Percentiles rank a stretch among this genome's conserved stretches.
These are phyloP conservation scores for Neosalanx taihuensis DNA, from an alignment of 2,797 vertebrate genomes.

Conservation along the genomic window DNA sequence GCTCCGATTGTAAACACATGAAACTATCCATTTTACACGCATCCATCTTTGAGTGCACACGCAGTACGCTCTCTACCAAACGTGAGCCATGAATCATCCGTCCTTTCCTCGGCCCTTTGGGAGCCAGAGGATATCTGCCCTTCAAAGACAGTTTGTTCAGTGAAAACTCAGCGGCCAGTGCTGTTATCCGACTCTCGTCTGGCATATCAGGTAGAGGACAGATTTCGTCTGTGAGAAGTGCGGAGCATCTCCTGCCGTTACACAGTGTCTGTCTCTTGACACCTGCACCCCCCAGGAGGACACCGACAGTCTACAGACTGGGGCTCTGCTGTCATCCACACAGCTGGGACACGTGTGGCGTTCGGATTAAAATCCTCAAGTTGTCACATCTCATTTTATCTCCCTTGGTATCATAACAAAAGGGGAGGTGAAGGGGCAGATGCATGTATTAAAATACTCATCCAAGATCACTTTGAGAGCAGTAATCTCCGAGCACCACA, in stretches of 20 bases:
- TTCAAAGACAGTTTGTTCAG: constrained; percentile 52
- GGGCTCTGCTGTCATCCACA: constrained; percentile 32
- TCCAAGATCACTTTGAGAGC: not conserved
- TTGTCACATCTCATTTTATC: constrained; percentile 35
- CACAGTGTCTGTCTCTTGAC: constrained; percentile 60
- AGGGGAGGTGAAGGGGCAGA: not conserved
- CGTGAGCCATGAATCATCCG: constrained; percentile 49
- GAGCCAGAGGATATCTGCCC: constrained; percentile 41
- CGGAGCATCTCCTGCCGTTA: constrained; percentile 62
- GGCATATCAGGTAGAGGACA: constrained; percentile 65
- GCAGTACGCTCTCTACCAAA: constrained; percentile 28
- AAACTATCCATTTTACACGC: constrained; percentile 35
- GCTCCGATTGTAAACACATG: constrained; percentile 18
- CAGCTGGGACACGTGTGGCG: constrained; percentile 23
- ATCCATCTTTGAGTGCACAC: constrained; percentile 42
- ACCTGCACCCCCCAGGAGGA: constrained; percentile 27
- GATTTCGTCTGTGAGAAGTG: constrained; percentile 67
- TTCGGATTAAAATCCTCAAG: constrained; percentile 4
- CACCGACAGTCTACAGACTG: not conserved
- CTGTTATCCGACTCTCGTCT: constrained; percentile 72
- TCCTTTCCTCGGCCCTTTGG: constrained; percentile 27
- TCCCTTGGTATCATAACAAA: not conserved
- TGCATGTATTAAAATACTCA: constrained; percentile 17
- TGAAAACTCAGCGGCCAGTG: constrained; percentile 67
- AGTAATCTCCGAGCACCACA: constrained; percentile 47